A percentile compares a stretch with the other conserved stretches of the same genome.
Evolutionary conservation across 1,140 invertebrate species (phyloP).

Genomic region (Acarapis woodi): DNA sequence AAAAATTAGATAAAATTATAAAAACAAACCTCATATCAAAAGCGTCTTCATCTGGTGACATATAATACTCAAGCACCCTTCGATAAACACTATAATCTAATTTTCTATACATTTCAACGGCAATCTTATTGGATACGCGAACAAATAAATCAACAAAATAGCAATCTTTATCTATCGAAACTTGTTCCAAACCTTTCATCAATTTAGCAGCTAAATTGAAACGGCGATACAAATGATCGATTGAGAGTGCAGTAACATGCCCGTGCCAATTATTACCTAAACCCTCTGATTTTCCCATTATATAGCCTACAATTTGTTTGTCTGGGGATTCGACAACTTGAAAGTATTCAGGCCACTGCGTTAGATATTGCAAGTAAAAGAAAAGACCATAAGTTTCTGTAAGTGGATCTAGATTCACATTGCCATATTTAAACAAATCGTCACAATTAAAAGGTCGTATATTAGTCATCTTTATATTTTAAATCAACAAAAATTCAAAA

Average conservation of each 20-base stretch:
- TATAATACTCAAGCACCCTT: conserved; percentile 88
- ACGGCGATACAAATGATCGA: conserved; percentile 72
- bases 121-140: conserved; percentile 79
- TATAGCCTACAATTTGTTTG: conserved; percentile 93
- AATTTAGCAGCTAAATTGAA: conserved; percentile 65
- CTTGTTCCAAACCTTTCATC: conserved; percentile 82
- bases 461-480: conserved; percentile 74
- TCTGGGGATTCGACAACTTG: conserved; percentile 76
- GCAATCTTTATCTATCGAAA: conserved; percentile 85
- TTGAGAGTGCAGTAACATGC: conserved; percentile 86
- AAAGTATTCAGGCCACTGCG: conserved; percentile 98
- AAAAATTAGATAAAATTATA: conserved; percentile 6
- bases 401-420: conserved; percentile 78
- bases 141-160: conserved; percentile 99
- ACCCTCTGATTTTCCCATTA: conserved; percentile 97
- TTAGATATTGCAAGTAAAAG: conserved; percentile 91
- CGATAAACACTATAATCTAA: conserved; percentile 90
- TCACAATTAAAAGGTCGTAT: conserved; percentile 68
- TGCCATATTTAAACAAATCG: conserved; percentile 85
- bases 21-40: conserved; percentile 36
- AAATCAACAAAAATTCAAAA: too few relatives aligned
- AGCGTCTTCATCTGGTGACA: conserved; percentile 88
- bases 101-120: conserved; percentile 88
- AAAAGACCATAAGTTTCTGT: conserved; percentile 92
- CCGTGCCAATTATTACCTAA: conserved; percentile 87